A percentile compares a stretch with the other conserved stretches of the same genome.
phyloP scores from a whole-genome alignment of 2,888 invertebrate species.

The Cerastis leucographa region DNA sequence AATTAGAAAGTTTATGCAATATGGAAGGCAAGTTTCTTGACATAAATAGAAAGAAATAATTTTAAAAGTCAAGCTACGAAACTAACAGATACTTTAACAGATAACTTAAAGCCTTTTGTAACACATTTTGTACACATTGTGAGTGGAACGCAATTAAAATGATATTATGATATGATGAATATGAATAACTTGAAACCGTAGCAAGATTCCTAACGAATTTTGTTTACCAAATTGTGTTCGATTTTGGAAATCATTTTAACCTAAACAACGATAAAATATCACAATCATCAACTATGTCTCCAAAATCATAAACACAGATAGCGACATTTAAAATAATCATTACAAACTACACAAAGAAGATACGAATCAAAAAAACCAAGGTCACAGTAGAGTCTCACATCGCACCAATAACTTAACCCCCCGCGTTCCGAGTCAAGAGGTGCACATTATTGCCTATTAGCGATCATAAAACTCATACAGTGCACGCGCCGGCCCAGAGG shows the following conservation, averaged over 20 bases:
- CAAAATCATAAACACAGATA: conserved; percentile 5
- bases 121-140: too few species aligned
- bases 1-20: background rate
- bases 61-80: background rate
- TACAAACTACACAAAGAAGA: conserved; percentile 27
- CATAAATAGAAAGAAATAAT: background rate
- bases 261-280: background rate
- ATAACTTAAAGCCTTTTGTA: too few species aligned
- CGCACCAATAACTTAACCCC: conserved; percentile 78
- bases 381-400: conserved; percentile 61
- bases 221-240: background rate
- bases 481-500: conserved; percentile 70
- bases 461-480: conserved; percentile 79
- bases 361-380: conserved; percentile 53
- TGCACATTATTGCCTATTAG: conserved; percentile 81
- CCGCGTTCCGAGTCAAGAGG: conserved; percentile 76
- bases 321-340: conserved; percentile 26
- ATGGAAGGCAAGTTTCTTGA: background rate
- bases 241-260: background rate
- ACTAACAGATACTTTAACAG: background rate
- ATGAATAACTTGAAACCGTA: background rate
- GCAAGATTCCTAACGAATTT: background rate
- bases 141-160: too few species aligned
- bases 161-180: too few species aligned
- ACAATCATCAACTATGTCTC: conserved; percentile 22